phyloP scores from a whole-genome alignment of 2,888 invertebrate genomes.

The Macaria liturata region DNA sequence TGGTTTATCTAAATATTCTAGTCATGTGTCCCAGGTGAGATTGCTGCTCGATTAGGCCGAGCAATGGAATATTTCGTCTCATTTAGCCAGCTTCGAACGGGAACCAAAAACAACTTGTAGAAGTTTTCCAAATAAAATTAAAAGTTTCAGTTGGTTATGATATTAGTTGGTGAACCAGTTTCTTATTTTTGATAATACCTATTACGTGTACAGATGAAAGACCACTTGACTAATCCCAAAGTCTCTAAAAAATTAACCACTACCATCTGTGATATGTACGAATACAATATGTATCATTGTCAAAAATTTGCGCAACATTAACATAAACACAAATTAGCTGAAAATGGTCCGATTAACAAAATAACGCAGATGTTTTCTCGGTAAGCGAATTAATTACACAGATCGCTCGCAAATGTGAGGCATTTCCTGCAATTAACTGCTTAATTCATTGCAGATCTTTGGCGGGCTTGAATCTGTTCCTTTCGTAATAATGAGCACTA shows the following conservation, averaged over 20 bases:
- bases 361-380: conserved; percentile 27
- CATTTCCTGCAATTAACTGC: conserved; percentile 43
- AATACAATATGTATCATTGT: background rate
- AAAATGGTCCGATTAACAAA: conserved; percentile 20
- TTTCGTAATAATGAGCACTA: conserved; percentile 6
- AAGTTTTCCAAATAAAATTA: background rate
- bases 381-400: conserved; percentile 40
- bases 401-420: conserved; percentile 25
- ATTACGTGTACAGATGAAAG: no score
- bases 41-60: conserved; percentile 27
- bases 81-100: conserved; percentile 12
- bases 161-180: no score
- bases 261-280: background rate
- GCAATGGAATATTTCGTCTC: conserved; percentile 33
- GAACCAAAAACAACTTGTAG: conserved; percentile 11
- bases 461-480: conserved; percentile 16
- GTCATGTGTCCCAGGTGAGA: conserved; percentile 33
- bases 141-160: no score
- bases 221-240: no score
- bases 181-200: no score
- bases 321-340: conserved; percentile 32
- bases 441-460: conserved; percentile 28
- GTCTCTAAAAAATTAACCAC: no score
- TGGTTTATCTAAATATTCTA: conserved; percentile 25
- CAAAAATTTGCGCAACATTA: background rate